These are phyloP conservation scores for Apis laboriosa DNA, from an alignment of 1,140 invertebrate species.

Conservation along the genomic window DNA sequence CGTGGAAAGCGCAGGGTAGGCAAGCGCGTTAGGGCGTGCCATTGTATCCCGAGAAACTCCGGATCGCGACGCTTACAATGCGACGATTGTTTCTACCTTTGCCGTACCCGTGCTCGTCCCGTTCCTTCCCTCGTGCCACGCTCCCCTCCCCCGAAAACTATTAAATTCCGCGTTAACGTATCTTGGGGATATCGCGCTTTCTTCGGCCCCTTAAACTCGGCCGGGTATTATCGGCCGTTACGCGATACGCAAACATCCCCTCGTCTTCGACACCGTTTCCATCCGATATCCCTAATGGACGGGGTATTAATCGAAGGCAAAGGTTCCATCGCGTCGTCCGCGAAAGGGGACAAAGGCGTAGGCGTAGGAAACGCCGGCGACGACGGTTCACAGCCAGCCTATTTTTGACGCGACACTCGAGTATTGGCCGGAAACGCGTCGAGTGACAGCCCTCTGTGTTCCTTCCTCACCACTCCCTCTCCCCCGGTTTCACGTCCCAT, in stretches of 20 bases:
- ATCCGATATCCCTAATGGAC: conserved; percentile 30
- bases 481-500: not conserved
- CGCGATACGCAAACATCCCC: not conserved
- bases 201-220: too few species aligned
- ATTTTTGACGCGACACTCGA: conserved; percentile 47
- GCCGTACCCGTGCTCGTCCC: conserved; percentile 57
- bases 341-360: conserved; percentile 34
- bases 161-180: conserved; percentile 77
- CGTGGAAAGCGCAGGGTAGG: conserved; percentile 16
- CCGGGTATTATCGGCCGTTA: too few species aligned
- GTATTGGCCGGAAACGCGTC: conserved; percentile 41
- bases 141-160: conserved; percentile 70
- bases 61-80: conserved; percentile 74
- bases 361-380: conserved; percentile 1
- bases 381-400: not conserved
- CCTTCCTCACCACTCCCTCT: conserved; percentile 1
- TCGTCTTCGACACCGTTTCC: conserved; percentile 25
- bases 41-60: conserved; percentile 71
- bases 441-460: conserved; percentile 41
- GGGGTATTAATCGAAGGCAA: conserved; percentile 50
- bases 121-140: not conserved
- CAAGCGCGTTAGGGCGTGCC: conserved; percentile 71
- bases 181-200: conserved; percentile 2
- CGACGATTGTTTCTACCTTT: conserved; percentile 76
- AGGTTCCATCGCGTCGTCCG: conserved; percentile 9